Evolutionary conservation across 2,113 vertebrate species (phyloP), one percentile per base, ranked within the genome.

Genomic region (Empidonax traillii): DNA sequence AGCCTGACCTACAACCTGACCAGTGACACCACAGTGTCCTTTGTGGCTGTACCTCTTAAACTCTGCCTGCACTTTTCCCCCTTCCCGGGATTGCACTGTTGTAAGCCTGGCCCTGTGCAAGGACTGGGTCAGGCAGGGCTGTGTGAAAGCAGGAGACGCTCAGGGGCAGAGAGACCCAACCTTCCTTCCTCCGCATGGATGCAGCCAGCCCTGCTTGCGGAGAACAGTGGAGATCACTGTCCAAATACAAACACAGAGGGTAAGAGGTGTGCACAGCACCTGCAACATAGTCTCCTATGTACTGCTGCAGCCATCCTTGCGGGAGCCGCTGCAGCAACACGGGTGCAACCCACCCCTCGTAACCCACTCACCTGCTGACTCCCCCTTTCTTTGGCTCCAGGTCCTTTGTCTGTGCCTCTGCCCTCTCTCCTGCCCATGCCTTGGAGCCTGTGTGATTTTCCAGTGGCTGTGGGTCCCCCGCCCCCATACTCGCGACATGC

Each of bases 361-460:
- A 62, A n/a, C 17, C 23, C 4, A 1, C 22, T 76, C 12, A 12
- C 55, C 47, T 22, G 43, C 41, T 85, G 53, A 22, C 31, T 62
- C n/a, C 53, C 49, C 16, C 31, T 2, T 43, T 65, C 67, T 79
- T 33, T 2, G 2, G 33, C 3, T 1, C 12, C 43, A 39, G 37
- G n/a, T 28, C 71, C 19, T 85, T 67, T 55, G 63, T 39, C 37
- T 0, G 0, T 0, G 0, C 15, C 76, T 33, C n/a, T 91, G n/a
- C n/a, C 63, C 52, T 80, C 66, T 39, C 55, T 94, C 62, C 52
- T 46, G 59, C 51, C 43, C 27, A 3, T 97, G 95, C 31, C 95
- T 97, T 97, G 96, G 92, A 95, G 20, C 28, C 75, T 78, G 4
- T 37, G 81, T 79, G 39, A 90, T 93, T 94, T 94, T 95, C 92